Evolutionary conservation across 2,888 invertebrate species (phyloP).

Genomic region (Limnephilus rhombicus): DNA sequence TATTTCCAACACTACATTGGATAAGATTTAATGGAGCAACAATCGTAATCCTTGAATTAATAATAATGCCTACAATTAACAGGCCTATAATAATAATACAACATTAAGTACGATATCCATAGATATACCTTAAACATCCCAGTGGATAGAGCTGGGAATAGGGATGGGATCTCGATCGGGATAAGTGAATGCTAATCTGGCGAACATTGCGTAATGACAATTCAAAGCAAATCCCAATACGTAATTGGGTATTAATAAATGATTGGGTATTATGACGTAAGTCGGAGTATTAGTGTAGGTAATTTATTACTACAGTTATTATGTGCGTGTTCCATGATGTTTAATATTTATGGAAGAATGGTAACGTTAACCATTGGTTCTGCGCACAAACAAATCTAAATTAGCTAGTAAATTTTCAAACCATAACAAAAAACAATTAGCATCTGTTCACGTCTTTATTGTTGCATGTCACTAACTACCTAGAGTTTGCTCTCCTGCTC

Average conservation of each 20-base stretch:
- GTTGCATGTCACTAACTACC: too few relatives aligned
- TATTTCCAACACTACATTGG: too few relatives aligned
- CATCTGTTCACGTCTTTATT: too few relatives aligned
- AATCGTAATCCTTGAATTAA: background rate
- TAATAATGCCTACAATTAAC: background rate
- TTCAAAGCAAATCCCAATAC: background rate
- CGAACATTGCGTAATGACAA: conserved; percentile 1
- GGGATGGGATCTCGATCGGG: background rate
- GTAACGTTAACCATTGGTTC: background rate
- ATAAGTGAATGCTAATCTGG: background rate
- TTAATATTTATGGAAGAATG: background rate
- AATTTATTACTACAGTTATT: background rate
- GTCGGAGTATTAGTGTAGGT: background rate
- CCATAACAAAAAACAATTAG: too few relatives aligned
- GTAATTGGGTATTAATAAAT: background rate
- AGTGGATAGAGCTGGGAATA: background rate
- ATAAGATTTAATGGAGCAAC: background rate
- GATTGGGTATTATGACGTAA: background rate
- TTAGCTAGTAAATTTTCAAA: background rate
- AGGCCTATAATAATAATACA: background rate
- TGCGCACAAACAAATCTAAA: background rate
- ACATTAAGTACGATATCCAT: background rate
- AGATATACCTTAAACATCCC: background rate
- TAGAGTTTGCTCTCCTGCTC: too few relatives aligned
- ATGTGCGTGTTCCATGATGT: background rate